Percentiles rank a stretch among this genome's conserved stretches.
phyloP scores from a whole-genome alignment of 2,113 vertebrate species.

The Corvus moneduloides region DNA sequence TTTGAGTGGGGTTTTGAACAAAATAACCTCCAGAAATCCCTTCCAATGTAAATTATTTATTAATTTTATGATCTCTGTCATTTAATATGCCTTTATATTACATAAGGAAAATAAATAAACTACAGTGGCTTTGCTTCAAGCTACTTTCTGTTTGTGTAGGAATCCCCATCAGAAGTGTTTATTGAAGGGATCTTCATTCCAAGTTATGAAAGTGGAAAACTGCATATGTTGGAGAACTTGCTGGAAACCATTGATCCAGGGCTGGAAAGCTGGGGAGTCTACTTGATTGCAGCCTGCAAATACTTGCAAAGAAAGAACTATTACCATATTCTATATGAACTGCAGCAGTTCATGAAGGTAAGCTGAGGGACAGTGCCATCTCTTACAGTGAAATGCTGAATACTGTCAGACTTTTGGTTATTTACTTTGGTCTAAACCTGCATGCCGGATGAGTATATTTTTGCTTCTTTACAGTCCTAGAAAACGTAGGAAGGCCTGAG shows the following conservation, averaged over 20 bases:
- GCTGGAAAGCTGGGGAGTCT: slow-evolving; percentile 86
- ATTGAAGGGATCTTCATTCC: slow-evolving; percentile 91
- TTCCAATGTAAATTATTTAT: background rate
- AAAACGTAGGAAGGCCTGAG: background rate
- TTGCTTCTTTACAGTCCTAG: background rate
- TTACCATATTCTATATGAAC: slow-evolving; percentile 92
- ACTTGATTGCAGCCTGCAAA: slow-evolving; percentile 93
- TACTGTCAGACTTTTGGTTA: background rate
- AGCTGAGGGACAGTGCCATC: background rate
- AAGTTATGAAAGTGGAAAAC: slow-evolving; percentile 84
- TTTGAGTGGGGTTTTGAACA: background rate
- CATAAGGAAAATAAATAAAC: background rate
- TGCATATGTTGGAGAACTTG: slow-evolving; percentile 85
- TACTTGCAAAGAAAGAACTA: slow-evolving; percentile 88
- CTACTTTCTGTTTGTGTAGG: slow-evolving; percentile 69
- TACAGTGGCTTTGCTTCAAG: background rate
- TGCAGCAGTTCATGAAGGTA: slow-evolving; percentile 98
- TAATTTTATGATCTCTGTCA: background rate
- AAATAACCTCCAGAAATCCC: background rate
- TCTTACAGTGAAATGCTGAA: background rate
- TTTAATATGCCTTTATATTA: background rate
- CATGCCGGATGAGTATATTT: background rate
- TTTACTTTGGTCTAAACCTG: background rate
- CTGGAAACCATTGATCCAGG: slow-evolving; percentile 87
- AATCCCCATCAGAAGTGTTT: slow-evolving; percentile 90